Evolutionary conservation across 2,888 invertebrate genomes (phyloP).

Genomic region (Folsomia manolachei): DNA sequence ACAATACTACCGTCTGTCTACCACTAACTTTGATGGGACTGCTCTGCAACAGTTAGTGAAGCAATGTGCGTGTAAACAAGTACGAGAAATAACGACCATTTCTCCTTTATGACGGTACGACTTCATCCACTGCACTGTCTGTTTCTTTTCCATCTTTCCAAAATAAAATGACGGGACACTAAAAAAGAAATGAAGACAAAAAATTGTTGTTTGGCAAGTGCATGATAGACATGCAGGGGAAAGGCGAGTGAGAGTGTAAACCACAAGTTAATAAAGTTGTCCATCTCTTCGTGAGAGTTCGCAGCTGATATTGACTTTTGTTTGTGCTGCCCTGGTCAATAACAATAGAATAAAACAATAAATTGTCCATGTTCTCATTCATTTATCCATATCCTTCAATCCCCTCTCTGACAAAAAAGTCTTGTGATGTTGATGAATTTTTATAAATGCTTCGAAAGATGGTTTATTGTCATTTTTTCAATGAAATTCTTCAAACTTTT

Average conservation of each 20-base stretch:
- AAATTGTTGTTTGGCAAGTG: not conserved
- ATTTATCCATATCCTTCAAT: too few species aligned
- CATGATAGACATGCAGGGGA: constrained; percentile 2
- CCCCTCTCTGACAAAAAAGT: not conserved
- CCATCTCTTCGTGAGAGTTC: constrained; percentile 27
- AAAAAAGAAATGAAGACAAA: not conserved
- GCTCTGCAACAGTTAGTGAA: not conserved
- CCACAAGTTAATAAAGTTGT: constrained; percentile 28
- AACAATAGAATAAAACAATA: not conserved
- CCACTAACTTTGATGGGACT: too few species aligned
- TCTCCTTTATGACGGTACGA: not conserved
- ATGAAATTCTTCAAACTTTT: too few species aligned
- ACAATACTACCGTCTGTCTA: not conserved
- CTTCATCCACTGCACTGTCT: not conserved
- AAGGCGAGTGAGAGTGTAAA: not conserved
- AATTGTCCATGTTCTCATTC: not conserved
- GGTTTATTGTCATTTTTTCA: too few species aligned
- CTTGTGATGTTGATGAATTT: not conserved
- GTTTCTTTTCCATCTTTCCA: not conserved
- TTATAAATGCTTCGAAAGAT: too few species aligned
- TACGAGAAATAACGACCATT: not conserved
- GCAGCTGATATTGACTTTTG: constrained; percentile 37
- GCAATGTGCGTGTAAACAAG: not conserved
- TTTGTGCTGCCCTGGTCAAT: not conserved
- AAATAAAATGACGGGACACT: not conserved